Base-by-base conservation (phyloP, 2,888 invertebrate species). In the Sinopyrophorus schimmeli region DNA sequence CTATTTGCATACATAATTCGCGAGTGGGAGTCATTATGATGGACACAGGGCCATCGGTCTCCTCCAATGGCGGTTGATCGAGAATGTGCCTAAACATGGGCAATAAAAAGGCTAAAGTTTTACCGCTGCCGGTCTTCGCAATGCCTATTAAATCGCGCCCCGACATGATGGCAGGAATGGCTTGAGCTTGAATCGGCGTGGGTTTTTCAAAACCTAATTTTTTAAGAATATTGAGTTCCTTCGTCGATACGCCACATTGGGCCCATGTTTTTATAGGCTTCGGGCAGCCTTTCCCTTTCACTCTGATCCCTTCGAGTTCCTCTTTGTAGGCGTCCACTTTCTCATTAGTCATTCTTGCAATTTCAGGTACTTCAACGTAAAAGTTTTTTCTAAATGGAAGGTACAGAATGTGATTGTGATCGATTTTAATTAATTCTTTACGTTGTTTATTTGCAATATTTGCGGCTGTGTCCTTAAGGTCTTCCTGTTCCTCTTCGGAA, bases 41-140 rank as follows among this genome's bases (percentile, higher is more conserved):
- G 0, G 95, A 87, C 44, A 99, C 90, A 0, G 99, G 98, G 1
- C 99, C 99, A 67, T 99, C 99, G 0, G 92, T 92, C 66, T 97
- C 95, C 62, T 94, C 94, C n/a, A 99, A 69, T 0, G 87, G 81
- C 0, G 91, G 83, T 70, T 99, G 99, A 72, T 98, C 98, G 47
- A 95, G 74, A 16, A 99, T 92, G 66, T 99, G 99, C 21, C 90
- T 73, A 74, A 99, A 93, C 96, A 99, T 95, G 0, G 99, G 99
- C 47, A 99, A 74, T 47, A 99, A 83, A 74, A 99, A 99, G 0
- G 98, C 99, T 37, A 99, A 75, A 1, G 99, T 99, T 77, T 99
- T 99, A 18, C 99, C 99, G 67, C 95, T 95, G 28, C 98, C 98
- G 0, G 99, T 99, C 76, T 99, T 99, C 1, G 99, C 99, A 69